phyloP scores from a whole-genome alignment of 2,797 vertebrate genomes.

The Sebastes diaconus region DNA sequence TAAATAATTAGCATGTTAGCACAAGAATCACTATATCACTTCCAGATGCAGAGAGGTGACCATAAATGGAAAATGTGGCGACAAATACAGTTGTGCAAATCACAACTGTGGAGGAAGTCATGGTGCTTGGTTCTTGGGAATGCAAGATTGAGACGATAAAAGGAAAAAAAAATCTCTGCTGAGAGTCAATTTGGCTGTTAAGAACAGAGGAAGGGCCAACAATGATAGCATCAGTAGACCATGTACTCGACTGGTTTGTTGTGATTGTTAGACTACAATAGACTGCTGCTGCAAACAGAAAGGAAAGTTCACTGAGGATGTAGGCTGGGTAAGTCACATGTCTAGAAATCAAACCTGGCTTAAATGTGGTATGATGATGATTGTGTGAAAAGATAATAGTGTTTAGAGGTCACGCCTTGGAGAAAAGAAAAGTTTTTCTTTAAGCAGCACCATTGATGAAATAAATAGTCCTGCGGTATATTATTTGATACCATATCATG shows the following conservation, averaged over 20 bases:
- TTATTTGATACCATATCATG: background rate
- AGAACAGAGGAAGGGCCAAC: background rate
- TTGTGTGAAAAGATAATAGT: background rate
- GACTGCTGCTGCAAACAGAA: background rate
- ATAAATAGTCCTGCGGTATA: background rate
- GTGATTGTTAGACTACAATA: background rate
- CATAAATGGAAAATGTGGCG: background rate
- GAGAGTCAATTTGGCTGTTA: background rate
- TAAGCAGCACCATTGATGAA: background rate
- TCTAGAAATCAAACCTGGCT: background rate
- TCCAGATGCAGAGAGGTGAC: background rate
- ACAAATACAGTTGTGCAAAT: background rate
- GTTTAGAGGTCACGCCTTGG: background rate
- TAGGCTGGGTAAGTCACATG: background rate
- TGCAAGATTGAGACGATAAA: background rate
- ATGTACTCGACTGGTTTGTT: background rate
- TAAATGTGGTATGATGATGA: background rate
- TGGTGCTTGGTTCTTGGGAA: background rate
- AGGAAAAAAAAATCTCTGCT: background rate
- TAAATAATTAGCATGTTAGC: too few species aligned
- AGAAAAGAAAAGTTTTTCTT: background rate
- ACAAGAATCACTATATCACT: background rate
- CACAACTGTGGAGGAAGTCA: background rate
- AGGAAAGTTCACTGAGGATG: constrained; percentile 8
- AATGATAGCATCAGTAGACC: background rate